Percentiles rank a stretch among this genome's conserved stretches.
phyloP scores from a whole-genome alignment of 1,140 invertebrate genomes.

The Drosophila paulistorum region DNA sequence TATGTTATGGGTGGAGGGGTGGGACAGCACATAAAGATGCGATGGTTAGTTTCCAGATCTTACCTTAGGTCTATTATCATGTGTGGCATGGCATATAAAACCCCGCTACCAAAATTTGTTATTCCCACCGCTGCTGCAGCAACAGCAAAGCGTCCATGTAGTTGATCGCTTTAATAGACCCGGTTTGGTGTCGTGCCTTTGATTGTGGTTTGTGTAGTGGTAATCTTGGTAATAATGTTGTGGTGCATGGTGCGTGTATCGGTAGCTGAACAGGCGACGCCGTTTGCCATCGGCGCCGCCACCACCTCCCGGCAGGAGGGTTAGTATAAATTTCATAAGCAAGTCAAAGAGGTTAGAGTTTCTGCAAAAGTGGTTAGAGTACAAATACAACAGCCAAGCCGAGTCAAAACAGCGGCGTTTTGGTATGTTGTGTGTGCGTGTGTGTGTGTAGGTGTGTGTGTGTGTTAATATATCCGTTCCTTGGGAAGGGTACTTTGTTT shows the following conservation, averaged over 20 bases:
- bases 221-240: conserved; percentile 60
- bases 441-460: not conserved
- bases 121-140: conserved; percentile 47
- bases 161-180: conserved; percentile 34
- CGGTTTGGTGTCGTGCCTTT: conserved; percentile 27
- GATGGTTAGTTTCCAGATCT: conserved; percentile 30
- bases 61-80: conserved; percentile 72
- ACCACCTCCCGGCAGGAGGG: conserved; percentile 56
- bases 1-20: not conserved
- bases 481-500: not conserved
- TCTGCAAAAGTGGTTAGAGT: conserved; percentile 68
- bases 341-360: conserved; percentile 69
- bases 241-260: conserved; percentile 36
- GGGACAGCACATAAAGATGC: conserved; percentile 30
- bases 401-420: conserved; percentile 20
- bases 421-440: not conserved
- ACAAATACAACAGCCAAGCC: conserved; percentile 17
- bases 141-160: conserved; percentile 67
- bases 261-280: conserved; percentile 32
- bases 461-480: conserved; percentile 13
- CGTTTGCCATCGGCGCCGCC: conserved; percentile 29
- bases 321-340: conserved; percentile 82
- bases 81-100: conserved; percentile 36
- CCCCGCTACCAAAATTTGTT: conserved; percentile 67
- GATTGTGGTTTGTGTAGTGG: conserved; percentile 62